phyloP scores from a whole-genome alignment of 53 echinoderm and acorn worm species.

The Apostichopus leukothele region DNA sequence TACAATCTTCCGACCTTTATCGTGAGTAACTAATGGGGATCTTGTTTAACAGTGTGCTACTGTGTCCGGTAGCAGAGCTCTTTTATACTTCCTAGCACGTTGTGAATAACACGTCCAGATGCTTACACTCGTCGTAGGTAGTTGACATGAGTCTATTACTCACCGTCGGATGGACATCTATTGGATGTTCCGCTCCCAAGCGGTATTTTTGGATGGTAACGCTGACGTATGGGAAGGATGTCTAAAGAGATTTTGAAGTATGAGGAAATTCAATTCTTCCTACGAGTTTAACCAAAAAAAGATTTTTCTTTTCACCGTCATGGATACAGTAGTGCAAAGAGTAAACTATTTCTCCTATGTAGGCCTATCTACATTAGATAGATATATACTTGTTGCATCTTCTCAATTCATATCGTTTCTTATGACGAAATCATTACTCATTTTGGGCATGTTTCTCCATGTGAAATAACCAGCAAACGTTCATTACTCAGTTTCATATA shows the following conservation, averaged over 20 bases:
- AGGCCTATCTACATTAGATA: too few species aligned
- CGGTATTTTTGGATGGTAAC: neutral
- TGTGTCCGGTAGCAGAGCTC: neutral
- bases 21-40: neutral
- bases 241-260: neutral
- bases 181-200: constrained; percentile 21
- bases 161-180: constrained; percentile 2
- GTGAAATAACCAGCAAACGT: too few species aligned
- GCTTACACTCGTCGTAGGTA: neutral
- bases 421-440: too few species aligned
- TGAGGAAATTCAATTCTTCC: constrained; percentile 36
- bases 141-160: constrained; percentile 28
- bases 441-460: too few species aligned
- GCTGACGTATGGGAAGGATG: constrained; percentile 22
- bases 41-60: neutral
- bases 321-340: too few species aligned
- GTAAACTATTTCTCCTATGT: too few species aligned
- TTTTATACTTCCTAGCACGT: neutral
- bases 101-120: neutral
- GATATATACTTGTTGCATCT: too few species aligned
- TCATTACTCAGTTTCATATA: too few species aligned
- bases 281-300: neutral
- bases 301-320: too few species aligned
- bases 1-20: neutral
- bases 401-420: too few species aligned